phyloP scores from a whole-genome alignment of 1,140 invertebrate genomes.

The Gyrodactylus bullatarudis region DNA sequence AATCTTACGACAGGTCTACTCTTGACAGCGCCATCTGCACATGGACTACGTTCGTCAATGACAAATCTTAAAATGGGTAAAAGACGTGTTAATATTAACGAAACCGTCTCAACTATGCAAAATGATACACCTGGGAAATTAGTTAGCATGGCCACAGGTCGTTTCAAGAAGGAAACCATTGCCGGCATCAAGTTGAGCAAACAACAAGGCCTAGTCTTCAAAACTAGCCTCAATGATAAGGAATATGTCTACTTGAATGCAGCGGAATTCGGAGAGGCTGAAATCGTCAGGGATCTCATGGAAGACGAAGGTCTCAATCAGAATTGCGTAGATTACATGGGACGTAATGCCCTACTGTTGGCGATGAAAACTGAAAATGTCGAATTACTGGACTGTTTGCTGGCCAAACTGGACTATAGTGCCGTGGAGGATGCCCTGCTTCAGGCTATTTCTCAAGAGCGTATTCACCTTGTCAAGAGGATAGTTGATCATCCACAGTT shows the following conservation, averaged over 20 bases:
- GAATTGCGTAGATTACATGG: conserved; percentile 68
- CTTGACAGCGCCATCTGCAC: no score
- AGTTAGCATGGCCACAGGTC: background rate
- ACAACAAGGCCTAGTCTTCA: background rate
- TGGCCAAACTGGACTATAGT: conserved; percentile 32
- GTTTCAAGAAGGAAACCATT: background rate
- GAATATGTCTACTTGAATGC: conserved; percentile 5
- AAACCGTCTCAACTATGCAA: no score
- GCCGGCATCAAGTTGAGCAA: background rate
- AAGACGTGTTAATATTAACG: no score
- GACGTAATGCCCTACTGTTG: conserved; percentile 23
- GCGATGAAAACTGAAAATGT: conserved; percentile 87
- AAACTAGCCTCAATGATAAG: conserved; percentile 1
- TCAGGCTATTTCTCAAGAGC: conserved; percentile 65
- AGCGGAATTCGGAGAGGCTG: conserved; percentile 1
- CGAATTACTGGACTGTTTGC: conserved; percentile 50
- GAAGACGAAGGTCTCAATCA: conserved; percentile 31
- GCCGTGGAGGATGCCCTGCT: conserved; percentile 36
- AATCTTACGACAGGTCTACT: no score
- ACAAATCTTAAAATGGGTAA: no score
- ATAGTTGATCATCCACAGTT: conserved; percentile 47
- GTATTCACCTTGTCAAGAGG: conserved; percentile 64
- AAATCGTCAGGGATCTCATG: background rate
- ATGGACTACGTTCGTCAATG: no score
- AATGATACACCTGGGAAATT: no score